These are phyloP conservation scores for Lasioglossum oenotherae DNA, from an alignment of 2,888 invertebrate genomes.

Conservation along the genomic window DNA sequence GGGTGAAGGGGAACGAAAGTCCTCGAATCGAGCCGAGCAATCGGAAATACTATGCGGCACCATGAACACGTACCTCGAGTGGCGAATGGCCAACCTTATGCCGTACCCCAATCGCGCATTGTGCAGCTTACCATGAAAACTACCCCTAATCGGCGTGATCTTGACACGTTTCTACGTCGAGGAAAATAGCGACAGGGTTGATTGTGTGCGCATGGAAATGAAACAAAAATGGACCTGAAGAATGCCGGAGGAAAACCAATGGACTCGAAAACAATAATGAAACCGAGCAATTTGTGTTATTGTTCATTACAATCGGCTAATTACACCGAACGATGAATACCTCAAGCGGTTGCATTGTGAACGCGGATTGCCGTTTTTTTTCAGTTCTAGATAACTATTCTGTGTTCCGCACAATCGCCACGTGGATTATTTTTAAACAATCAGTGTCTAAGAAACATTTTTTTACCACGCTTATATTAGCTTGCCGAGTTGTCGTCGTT, in stretches of 20 bases:
- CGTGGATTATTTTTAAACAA: neutral
- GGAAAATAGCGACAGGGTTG: neutral
- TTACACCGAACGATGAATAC: neutral
- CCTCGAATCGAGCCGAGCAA: slow-evolving; percentile 49
- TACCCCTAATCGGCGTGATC: slow-evolving; percentile 27
- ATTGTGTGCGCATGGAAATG: neutral
- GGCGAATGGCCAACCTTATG: slow-evolving; percentile 58
- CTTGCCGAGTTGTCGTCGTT: no score
- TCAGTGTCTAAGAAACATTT: neutral
- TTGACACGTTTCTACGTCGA: neutral
- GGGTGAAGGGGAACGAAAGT: slow-evolving; percentile 59
- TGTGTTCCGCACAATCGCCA: neutral
- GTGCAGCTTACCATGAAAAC: slow-evolving; percentile 40
- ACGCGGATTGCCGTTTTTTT: neutral
- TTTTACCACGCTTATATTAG: no score
- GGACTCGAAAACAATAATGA: neutral
- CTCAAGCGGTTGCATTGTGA: neutral
- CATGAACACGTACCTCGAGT: slow-evolving; percentile 32
- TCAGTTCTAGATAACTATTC: neutral
- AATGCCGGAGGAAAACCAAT: neutral
- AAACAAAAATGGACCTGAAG: neutral
- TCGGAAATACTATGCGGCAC: slow-evolving; percentile 56
- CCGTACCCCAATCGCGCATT: slow-evolving; percentile 42
- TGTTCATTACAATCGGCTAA: neutral
- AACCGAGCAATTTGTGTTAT: neutral